These are phyloP conservation scores for Drosophila chauvacae DNA, from an alignment of 1,140 invertebrate genomes.

Conservation along the genomic window DNA sequence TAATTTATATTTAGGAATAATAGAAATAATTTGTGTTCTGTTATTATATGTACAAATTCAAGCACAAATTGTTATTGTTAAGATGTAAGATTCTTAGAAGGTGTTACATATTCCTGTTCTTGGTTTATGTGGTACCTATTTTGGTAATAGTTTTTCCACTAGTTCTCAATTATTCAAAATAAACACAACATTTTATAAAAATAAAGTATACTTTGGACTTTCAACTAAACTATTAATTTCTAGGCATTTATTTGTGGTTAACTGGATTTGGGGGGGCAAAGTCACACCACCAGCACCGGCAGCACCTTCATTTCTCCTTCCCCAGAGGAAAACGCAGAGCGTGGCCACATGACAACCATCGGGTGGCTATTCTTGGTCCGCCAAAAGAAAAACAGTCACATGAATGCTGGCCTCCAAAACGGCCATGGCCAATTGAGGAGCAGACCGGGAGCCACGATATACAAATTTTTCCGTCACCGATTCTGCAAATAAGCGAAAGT, in stretches of 20 bases:
- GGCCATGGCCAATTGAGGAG: slow-evolving; percentile 65
- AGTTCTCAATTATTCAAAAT: neutral
- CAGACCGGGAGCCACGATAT: slow-evolving; percentile 5
- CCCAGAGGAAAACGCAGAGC: slow-evolving; percentile 4
- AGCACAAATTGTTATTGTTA: no score
- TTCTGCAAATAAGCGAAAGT: slow-evolving; percentile 54
- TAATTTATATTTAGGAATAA: neutral
- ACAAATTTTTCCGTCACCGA: slow-evolving; percentile 59
- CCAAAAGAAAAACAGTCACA: slow-evolving; percentile 53
- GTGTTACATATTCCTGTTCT: neutral
- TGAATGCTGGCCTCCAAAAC: slow-evolving; percentile 69
- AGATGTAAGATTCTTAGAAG: neutral
- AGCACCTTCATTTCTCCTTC: slow-evolving; percentile 80
- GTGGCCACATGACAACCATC: slow-evolving; percentile 59
- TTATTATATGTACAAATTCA: neutral
- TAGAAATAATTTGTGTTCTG: neutral
- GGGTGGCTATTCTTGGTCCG: slow-evolving; percentile 56
- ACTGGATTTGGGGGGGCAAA: slow-evolving; percentile 18
- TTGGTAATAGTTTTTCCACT: neutral
- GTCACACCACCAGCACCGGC: slow-evolving; percentile 12
- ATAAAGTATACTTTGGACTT: neutral
- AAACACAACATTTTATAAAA: no score
- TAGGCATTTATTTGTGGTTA: neutral
- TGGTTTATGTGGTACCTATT: neutral
- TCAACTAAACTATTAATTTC: neutral